These are phyloP conservation scores for Halictus rubicundus DNA, from an alignment of 1,140 invertebrate genomes.

Conservation along the genomic window DNA sequence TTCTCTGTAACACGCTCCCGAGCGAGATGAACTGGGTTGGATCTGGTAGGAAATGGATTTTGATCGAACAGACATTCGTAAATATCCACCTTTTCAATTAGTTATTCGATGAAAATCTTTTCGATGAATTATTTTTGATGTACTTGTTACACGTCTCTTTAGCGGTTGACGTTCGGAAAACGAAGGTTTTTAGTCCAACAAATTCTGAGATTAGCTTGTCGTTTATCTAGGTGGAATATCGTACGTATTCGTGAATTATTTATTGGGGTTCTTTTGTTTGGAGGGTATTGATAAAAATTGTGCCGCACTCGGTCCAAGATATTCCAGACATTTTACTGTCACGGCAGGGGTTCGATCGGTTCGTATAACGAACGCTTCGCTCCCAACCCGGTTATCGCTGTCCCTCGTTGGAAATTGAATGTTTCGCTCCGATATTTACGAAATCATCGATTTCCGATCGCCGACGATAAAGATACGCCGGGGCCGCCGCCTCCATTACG, in stretches of 20 bases:
- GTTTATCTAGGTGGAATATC: too few relatives aligned
- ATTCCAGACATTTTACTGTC: not conserved
- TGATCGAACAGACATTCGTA: too few relatives aligned
- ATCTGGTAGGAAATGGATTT: too few relatives aligned
- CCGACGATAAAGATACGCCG: not conserved
- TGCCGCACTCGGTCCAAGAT: not conserved
- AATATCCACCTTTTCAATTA: not conserved
- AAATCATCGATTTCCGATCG: constrained; percentile 38
- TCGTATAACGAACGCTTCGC: not conserved
- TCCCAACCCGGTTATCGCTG: not conserved
- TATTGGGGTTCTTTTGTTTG: too few relatives aligned
- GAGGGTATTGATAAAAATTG: not conserved
- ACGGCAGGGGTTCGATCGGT: not conserved
- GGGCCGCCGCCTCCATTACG: constrained; percentile 20
- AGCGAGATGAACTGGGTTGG: too few relatives aligned
- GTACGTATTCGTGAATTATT: too few relatives aligned
- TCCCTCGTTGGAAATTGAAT: constrained; percentile 29
- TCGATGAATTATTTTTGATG: too few relatives aligned
- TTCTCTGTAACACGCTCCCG: too few relatives aligned
- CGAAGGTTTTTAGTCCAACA: too few relatives aligned
- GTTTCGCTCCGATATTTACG: constrained; percentile 7
- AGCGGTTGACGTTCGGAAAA: too few relatives aligned
- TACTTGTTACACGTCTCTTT: too few relatives aligned
- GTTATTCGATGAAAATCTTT: not conserved
- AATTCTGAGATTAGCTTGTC: too few relatives aligned